Evolutionary conservation across 1,140 invertebrate species (phyloP).

Genomic region (Dolichoris vasculosae): DNA sequence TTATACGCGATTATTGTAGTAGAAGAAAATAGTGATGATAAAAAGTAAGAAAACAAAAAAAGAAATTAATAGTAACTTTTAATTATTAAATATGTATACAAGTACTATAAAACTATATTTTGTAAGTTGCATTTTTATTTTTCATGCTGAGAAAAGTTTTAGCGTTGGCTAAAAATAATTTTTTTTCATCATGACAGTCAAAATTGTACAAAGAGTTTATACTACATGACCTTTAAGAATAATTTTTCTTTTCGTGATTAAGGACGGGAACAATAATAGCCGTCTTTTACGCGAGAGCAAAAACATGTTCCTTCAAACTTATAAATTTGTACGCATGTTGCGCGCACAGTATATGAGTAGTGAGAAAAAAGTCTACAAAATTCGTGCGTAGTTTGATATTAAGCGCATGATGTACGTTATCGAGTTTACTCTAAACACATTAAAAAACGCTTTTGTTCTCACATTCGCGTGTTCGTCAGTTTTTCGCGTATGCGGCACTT

Average conservation of each 20-base stretch:
- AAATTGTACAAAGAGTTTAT: constrained; percentile 46
- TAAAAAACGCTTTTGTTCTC: constrained; percentile 19
- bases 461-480: neutral
- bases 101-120: neutral
- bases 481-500: neutral
- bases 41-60: constrained; percentile 43
- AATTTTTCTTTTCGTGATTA: constrained; percentile 32
- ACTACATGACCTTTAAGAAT: constrained; percentile 10
- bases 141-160: constrained; percentile 21
- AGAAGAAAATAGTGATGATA: constrained; percentile 14
- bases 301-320: constrained; percentile 50
- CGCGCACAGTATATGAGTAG: constrained; percentile 25
- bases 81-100: constrained; percentile 26
- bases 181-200: constrained; percentile 39
- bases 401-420: constrained; percentile 24
- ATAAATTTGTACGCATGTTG: constrained; percentile 19
- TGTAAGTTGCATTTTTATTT: constrained; percentile 40
- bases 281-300: constrained; percentile 41
- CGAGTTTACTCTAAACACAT: constrained; percentile 27
- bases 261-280: constrained; percentile 4
- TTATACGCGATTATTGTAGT: constrained; percentile 23
- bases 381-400: constrained; percentile 12
- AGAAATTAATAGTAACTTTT: constrained; percentile 22
- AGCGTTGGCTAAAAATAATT: constrained; percentile 19
- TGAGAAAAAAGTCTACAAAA: neutral